Evolutionary conservation across 2,888 invertebrate species (phyloP).

Genomic region (Drosophila sordidapex): DNA sequence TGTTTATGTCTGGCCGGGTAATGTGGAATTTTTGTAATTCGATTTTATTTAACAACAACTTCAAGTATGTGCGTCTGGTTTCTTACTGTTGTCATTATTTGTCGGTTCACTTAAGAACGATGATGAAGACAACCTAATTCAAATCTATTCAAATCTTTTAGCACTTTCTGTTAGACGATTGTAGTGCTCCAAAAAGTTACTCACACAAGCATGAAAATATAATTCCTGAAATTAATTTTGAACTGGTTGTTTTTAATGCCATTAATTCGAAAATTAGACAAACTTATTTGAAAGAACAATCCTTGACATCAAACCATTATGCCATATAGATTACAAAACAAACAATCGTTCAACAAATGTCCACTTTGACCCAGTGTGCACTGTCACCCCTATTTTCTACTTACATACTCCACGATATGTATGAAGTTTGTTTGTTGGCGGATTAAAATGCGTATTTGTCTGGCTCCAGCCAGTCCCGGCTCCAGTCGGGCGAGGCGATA

Average conservation of each 20-base stretch:
- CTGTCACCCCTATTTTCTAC: background rate
- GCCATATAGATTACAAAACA: background rate
- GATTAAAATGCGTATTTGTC: conserved; percentile 1
- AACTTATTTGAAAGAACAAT: background rate
- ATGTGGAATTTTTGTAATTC: background rate
- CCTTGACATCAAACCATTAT: background rate
- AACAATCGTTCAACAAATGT: background rate
- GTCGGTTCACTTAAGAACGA: background rate
- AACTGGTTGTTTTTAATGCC: background rate
- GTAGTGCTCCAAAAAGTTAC: background rate
- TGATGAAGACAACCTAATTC: too few relatives aligned
- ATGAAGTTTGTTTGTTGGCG: background rate
- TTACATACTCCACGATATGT: background rate
- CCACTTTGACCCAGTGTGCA: background rate
- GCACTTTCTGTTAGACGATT: background rate
- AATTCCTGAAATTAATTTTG: background rate
- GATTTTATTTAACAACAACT: background rate
- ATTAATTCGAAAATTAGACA: background rate
- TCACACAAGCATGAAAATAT: background rate
- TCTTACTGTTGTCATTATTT: background rate
- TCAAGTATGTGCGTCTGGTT: background rate
- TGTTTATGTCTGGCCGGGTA: background rate
- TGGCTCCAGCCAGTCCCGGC: background rate
- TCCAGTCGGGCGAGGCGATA: background rate
- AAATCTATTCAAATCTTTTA: background rate